Base-by-base conservation (phyloP, 1,140 invertebrate genomes). In the Aphelenchoides fujianensis region DNA sequence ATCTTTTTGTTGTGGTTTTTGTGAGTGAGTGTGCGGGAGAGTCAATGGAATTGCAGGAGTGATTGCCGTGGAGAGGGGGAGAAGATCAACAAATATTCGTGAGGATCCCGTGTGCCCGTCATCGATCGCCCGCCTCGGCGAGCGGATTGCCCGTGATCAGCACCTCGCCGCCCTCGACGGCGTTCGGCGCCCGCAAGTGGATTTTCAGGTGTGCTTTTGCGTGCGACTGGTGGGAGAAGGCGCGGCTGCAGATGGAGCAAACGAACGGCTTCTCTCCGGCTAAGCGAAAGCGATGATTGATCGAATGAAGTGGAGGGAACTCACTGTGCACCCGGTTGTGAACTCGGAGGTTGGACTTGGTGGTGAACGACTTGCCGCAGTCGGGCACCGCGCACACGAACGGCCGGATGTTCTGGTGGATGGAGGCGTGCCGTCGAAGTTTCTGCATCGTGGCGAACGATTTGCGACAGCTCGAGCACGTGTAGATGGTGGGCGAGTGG, bases 211-310 rank as follows among this genome's bases (percentile, higher is more conserved):
- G 63, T 12, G 63, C 16, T 35, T 66, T 66, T 16, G 63, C 63
- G 36, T 66, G 63, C 2, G 32, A 36, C 23, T 66, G 63, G 31
- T 66, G 63, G n/a, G 63, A 34, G 53, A 66, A 66, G 23, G 36
- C 31, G 23, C 63, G 31, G 1, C 12, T 30, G 32, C 63, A 66
- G 30, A 66, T 30, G 2, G 63, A 66, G 34, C 63, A 66, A 30
- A 37, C 63, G 31, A 32, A 66, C 31, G 63, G 63, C 32, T 66
- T 66, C 63, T 66, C 27, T 2, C 63, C 63, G 9, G 63, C n/a
- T n/a, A n/a, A n/a, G n/a, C n/a, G n/a, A n/a, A n/a, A n/a, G n/a
- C n/a, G n/a, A n/a, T n/a, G n/a, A n/a, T n/a, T n/a, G n/a, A n/a
- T n/a, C n/a, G n/a, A n/a, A n/a, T n/a, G n/a, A n/a, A n/a, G n/a